These are phyloP conservation scores for Passer montanus DNA, from an alignment of 2,113 vertebrate species.

Conservation along the genomic window DNA sequence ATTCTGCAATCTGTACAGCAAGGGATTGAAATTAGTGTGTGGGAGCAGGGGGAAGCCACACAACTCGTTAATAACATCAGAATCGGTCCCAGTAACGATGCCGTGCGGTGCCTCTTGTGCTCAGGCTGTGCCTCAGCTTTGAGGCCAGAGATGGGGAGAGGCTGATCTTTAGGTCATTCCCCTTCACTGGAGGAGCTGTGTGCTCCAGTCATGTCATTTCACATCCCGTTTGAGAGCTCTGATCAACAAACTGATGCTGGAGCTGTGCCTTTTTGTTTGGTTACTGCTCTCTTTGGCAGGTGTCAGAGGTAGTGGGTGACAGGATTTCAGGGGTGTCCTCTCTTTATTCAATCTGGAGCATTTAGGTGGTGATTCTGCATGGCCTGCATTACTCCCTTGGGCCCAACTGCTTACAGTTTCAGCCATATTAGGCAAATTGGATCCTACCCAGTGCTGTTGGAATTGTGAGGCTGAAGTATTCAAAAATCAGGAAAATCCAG, in stretches of 20 bases:
- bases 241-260: not conserved
- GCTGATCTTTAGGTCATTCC: not conserved
- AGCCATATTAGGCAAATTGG: not conserved
- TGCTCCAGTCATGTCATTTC: not conserved
- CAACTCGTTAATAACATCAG: not conserved
- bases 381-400: not conserved
- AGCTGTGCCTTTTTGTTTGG: not conserved
- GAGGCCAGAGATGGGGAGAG: not conserved
- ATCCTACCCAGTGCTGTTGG: not conserved
- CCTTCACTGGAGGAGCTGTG: not conserved
- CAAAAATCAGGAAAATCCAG: not conserved
- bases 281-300: not conserved
- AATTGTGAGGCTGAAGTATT: not conserved
- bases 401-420: not conserved
- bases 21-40: not conserved
- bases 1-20: not conserved
- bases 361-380: not conserved
- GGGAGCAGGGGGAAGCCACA: not conserved
- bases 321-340: not conserved
- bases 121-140: not conserved
- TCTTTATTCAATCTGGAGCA: not conserved
- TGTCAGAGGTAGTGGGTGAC: not conserved
- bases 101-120: not conserved
- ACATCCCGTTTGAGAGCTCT: not conserved
- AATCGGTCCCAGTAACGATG: not conserved